Base-by-base conservation (phyloP, 2,888 invertebrate species). In the Arctia plantaginis region DNA sequence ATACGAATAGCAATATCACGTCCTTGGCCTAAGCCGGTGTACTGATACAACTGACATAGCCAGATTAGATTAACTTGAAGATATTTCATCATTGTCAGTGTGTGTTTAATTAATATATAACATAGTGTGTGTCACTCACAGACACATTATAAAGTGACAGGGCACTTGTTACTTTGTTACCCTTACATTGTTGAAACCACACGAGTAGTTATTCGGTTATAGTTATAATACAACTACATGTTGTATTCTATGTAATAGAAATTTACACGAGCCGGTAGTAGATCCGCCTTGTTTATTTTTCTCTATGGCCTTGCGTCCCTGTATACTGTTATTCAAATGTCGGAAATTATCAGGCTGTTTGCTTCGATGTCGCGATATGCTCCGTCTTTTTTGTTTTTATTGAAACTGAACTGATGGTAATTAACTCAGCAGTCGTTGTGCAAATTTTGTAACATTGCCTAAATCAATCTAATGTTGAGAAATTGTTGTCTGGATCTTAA, bases 11-110 rank as follows among this genome's bases (percentile, higher is more conserved):
- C 27, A 51, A 65, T 69, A 69, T 10, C 65, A 10, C 47, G 68
- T 30, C 74, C 70, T 74, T 74, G 70, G 59, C 70, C 59, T 74
- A 74, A 74, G 74, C 74, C 66, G 74, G 35, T 73, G 51, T 69
- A 69, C 65, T 51, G 41, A 44, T 66, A 44, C 55, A 51, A 66
- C 13, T 74, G 74, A 66, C 74, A 66, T 59, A 23, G 30, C 15
- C 27, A 55, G 59, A 70, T 69, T 70, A 73, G 66, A 72, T 72
- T 68, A 44, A 30, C 27, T 44, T 35, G 13, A 23, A 51, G 35
- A 68, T 35, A 51, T 47, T 39, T 18, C 27, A 67, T 69, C n/a
- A 30, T 67, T 65, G 65, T 69, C 35, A 39, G 10, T 55, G 59
- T 51, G n/a, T 44, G 30, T 44, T 70, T 62, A n/a, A 59, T 41